phyloP scores from a whole-genome alignment of 2,888 invertebrate genomes.

The Himalopsyche kuldschensis region DNA sequence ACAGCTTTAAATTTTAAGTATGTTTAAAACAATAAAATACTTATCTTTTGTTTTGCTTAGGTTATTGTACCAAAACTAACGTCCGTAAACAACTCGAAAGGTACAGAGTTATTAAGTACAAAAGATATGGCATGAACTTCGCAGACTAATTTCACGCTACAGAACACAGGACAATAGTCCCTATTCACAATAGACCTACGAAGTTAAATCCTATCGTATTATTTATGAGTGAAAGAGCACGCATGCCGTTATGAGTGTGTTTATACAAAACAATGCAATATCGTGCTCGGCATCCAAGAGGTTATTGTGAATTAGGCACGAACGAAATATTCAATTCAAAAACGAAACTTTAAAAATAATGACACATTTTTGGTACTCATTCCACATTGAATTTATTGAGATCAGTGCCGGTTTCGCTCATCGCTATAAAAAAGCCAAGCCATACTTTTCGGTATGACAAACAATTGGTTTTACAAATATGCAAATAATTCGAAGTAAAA shows the following conservation, averaged over 20 bases:
- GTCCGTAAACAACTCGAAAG: not conserved
- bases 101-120: slow-evolving; percentile 3
- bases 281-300: not conserved
- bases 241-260: not conserved
- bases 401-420: too few species aligned
- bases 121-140: slow-evolving; percentile 11
- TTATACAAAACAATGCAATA: slow-evolving; percentile 6
- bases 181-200: not conserved
- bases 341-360: too few species aligned
- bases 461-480: too few species aligned
- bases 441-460: too few species aligned
- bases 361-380: too few species aligned
- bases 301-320: slow-evolving; percentile 6
- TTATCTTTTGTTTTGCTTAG: not conserved
- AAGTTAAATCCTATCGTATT: not conserved
- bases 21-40: not conserved
- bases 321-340: slow-evolving; percentile 5
- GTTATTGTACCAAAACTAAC: not conserved
- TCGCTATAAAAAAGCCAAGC: too few species aligned
- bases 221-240: not conserved
- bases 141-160: not conserved
- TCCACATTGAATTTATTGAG: too few species aligned
- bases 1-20: not conserved
- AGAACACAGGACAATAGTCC: not conserved
- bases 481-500: too few species aligned